Base-by-base conservation (phyloP, 2,888 invertebrate species). In the Epiblema foenella region DNA sequence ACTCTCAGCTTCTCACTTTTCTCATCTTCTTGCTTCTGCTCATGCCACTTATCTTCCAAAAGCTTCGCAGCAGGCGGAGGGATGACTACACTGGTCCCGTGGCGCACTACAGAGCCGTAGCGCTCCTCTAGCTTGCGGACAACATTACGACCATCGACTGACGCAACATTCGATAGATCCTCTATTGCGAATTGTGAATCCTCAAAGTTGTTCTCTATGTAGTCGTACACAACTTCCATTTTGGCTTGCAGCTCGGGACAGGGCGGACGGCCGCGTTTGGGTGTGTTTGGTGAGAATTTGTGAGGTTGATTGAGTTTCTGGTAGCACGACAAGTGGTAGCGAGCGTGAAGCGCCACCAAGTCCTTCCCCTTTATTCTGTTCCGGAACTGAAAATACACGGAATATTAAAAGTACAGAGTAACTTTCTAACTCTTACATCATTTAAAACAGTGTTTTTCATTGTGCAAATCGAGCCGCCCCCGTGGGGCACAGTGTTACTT, bases 321-420 rank as follows among this genome's bases (percentile, higher is more conserved):
- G 57, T 7, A 33, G 57, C 57, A 57, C 10, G 4, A 8, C 2
- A 20, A 0, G 59, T 60, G 59, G 59, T 60, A 60, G 24, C 59
- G 59, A 8, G 59, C 59, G 20, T 10, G 15, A n/a, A 42, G 24
- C 3, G 59, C 20, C 0, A 24, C n/a, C 59, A 60, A 20, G 15
- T 60, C 59, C 24, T 42, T 42, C 24, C n/a, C 59, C 42, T 24
- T 24, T 24, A 60, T 3, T 46, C 59, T 20, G 4, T 24, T 24
- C 8, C 42, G 59, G 20, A 60, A 24, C 59, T 60, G 59, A 3
- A 60, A 60, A 49, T n/a, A 49, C 4, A 51, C 17, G 18, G 5
- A 18, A 7, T 9, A 18, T 11, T 20, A 24, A 24, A 24, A 3
- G 24, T 24, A 24, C 24, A 24, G 24, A 24, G 24, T 24, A 24